These are phyloP conservation scores for Polyploca ridens DNA, from an alignment of 2,888 invertebrate genomes.

Conservation along the genomic window DNA sequence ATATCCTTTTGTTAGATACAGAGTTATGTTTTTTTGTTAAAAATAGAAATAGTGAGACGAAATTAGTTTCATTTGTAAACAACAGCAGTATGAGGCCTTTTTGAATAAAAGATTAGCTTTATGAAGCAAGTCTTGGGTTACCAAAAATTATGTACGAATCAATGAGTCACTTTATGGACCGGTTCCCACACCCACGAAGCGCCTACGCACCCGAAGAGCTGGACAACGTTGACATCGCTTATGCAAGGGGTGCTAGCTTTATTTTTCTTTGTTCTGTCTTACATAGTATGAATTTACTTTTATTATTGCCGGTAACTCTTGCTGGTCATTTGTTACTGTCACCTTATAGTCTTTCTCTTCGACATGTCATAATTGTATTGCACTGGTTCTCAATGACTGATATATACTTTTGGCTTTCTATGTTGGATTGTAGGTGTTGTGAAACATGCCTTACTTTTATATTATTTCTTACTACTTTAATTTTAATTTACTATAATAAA, in stretches of 20 bases:
- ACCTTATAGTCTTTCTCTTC: neutral
- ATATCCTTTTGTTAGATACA: no score
- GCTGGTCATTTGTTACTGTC: slow-evolving; percentile 4
- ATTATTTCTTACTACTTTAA: no score
- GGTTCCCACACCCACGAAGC: slow-evolving; percentile 70
- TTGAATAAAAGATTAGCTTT: neutral
- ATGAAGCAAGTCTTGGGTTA: slow-evolving; percentile 47
- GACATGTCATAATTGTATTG: neutral
- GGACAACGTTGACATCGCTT: slow-evolving; percentile 46
- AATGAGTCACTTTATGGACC: slow-evolving; percentile 65
- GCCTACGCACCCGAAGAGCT: slow-evolving; percentile 56
- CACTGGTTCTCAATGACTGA: neutral
- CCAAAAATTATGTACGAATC: slow-evolving; percentile 55
- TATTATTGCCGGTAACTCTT: slow-evolving; percentile 18
- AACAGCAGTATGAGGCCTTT: no score
- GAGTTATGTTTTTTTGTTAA: no score
- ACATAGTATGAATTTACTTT: slow-evolving; percentile 38
- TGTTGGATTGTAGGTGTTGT: neutral
- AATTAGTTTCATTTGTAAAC: no score
- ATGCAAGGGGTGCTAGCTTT: slow-evolving; percentile 37
- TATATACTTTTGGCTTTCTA: neutral
- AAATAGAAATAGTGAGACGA: no score
- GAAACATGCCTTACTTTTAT: no score
- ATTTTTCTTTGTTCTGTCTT: slow-evolving; percentile 36
- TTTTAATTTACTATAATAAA: no score